Evolutionary conservation across 2,113 vertebrate genomes (phyloP), one percentile per base, ranked within the genome.

Genomic region (Macheiramphus alcinus): DNA sequence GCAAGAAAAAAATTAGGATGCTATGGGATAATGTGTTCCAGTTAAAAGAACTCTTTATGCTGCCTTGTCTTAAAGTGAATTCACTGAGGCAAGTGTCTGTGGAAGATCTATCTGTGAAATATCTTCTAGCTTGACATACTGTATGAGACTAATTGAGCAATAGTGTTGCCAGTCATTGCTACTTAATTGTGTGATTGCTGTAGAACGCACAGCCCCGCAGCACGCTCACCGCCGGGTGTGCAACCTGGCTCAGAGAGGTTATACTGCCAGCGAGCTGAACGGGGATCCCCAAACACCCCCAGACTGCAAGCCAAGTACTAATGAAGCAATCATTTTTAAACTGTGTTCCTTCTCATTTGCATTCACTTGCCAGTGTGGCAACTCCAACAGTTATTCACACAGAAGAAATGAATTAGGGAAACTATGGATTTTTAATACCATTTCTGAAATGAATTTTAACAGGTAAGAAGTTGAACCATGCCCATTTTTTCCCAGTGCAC

Each of bases 141-240:
- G 13, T 66, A 83, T 32, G 61, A 96, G 91, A 83, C 84, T 94
- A 95, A 94, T 93, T 96, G 84, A 96, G 87, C 78, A 91, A 76
- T 55, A 87, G 74, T 21, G 80, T 91, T 96, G 84, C 86, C 74
- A 88, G 90, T 90, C 93, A 83, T 94, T 73, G 71, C 71, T 66
- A 67, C 55, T 88, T 91, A 90, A 94, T 83, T 73, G 71, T 56
- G 78, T 62, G 86, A 90, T 58, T 56, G 74, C 59, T 50, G 50
- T 38, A 29, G 90, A 63, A 52, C 0, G 3, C 91, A 76, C 45
- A 94, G 81, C 50, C 74, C 86, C 0, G 5, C 53, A 55, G 78
- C 36, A 16, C 2, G 0, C 38, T 62, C 43, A 3, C 16, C 1
- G 1, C n/a, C 1, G 15, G 20, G 10, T 58, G 42, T 6, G 13